Base-by-base conservation (phyloP, 2,113 vertebrate species). In the Zosterops hypoxanthus region DNA sequence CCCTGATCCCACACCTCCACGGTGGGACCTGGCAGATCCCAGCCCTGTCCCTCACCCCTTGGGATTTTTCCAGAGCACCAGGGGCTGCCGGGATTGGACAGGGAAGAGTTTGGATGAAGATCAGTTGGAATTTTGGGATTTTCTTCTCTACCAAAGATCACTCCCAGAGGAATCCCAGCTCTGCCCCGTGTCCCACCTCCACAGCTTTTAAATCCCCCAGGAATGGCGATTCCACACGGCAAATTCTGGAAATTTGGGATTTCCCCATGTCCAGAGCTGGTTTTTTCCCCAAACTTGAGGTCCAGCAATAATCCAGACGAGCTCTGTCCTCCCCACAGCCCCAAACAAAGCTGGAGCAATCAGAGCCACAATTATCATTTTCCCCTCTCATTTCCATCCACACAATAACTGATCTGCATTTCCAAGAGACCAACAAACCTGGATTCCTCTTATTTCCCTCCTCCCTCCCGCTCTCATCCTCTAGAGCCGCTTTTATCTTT, bases 221-320 rank as follows among this genome's bases (percentile, higher is more conserved):
- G 10, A 34, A 11, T 0, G 8, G 44, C 0, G 1, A 22, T 17
- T 17, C 82, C 52, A 24, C 6, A 3, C 9, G 15, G 19, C 20
- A 42, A 68, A 68, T 4, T 9, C 44, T 18, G 36, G 44, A 12
- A 77, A 36, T 60, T 20, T 19, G 31, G 20, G 0, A n/a, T 85
- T 65, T n/a, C n/a, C n/a, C 19, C 41, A 5, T 0, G 18, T 4
- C 14, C 11, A 17, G 57, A 42, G 31, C 31, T 47, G 28, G n/a
- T 4, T 12, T 15, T 28, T 72, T 33, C 42, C 60, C 12, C 1
- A 2, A 1, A 10, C 25, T 29, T 1, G 61, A 71, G 50, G 36
- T 36, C 14, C 3, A 36, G 53, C 2, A 1, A 3, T 9, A 24
- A 36, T 3, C 33, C 31, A 3, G 10, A 14, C 3, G 5, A 46